Conservation (phyloP, 2,113 vertebrate species). For the Tichodroma muraria region DNA sequence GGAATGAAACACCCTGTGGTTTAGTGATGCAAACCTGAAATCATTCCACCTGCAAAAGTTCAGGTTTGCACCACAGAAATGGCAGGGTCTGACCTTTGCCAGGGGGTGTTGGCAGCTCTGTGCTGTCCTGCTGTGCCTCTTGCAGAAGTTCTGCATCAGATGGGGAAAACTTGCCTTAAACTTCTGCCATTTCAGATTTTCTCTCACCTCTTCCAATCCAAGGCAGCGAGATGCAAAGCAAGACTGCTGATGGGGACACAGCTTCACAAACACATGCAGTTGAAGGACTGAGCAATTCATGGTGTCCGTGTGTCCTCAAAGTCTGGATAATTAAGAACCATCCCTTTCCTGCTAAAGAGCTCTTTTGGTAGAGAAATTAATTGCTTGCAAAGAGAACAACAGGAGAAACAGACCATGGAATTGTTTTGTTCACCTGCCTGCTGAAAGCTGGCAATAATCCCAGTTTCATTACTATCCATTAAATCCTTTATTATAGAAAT, state of each 20-base stretch:
- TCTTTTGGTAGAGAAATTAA: not conserved
- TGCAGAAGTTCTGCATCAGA: not conserved
- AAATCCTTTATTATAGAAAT: not conserved
- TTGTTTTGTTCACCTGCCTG: not conserved
- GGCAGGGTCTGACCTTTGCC: not conserved
- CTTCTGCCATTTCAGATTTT: not conserved
- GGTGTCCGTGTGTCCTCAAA: not conserved
- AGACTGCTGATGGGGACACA: not conserved
- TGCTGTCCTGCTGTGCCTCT: not conserved
- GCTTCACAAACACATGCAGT: rapidly evolving
- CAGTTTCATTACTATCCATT: not conserved
- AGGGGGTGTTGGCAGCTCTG: not conserved
- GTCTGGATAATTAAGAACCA: not conserved
- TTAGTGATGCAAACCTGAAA: not conserved
- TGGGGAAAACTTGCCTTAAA: not conserved
- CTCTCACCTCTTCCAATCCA: not conserved
- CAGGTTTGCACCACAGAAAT: not conserved
- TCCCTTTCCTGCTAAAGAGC: not conserved
- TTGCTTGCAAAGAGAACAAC: not conserved
- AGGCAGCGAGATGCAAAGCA: not conserved
- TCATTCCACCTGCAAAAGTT: not conserved
- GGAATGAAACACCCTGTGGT: not conserved
- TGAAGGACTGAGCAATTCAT: not conserved
- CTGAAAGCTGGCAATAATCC: not conserved
- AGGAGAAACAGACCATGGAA: not conserved